A percentile compares a stretch with the other conserved stretches of the same genome.
phyloP scores from a whole-genome alignment of 2,113 vertebrate species.

The Quiscalus mexicanus region DNA sequence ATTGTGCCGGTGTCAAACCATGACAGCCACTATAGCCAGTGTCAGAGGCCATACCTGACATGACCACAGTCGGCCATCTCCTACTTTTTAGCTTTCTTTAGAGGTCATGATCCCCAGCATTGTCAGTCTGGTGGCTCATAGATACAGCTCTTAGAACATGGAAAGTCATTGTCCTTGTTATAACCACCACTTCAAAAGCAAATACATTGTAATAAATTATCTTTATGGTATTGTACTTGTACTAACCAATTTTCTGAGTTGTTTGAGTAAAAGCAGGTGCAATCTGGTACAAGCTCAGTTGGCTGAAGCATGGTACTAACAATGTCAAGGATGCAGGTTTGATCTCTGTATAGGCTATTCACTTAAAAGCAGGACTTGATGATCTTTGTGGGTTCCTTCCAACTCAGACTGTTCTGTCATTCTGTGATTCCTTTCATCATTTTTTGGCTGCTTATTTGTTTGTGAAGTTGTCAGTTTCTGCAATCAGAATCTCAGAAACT shows the following conservation, averaged over 20 bases:
- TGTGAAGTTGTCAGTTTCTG: not conserved
- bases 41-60: not conserved
- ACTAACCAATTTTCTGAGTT: not conserved
- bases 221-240: fast-evolving
- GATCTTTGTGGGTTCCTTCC: not conserved
- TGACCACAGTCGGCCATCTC: fast-evolving
- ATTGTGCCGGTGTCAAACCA: too few species aligned
- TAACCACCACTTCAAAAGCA: not conserved
- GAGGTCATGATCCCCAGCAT: not conserved
- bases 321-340: not conserved
- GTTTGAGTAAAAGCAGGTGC: not conserved
- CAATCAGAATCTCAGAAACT: not conserved
- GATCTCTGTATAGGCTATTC: fast-evolving
- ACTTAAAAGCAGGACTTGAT: not conserved
- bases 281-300: not conserved
- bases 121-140: not conserved
- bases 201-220: not conserved
- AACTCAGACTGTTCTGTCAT: not conserved
- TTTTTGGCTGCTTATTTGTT: not conserved
- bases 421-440: not conserved
- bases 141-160: not conserved
- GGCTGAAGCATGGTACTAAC: too few species aligned
- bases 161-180: not conserved
- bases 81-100: not conserved
- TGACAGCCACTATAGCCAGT: not conserved